Conservation (phyloP, 1,140 invertebrate species). For the Saxidomus purpurata region DNA sequence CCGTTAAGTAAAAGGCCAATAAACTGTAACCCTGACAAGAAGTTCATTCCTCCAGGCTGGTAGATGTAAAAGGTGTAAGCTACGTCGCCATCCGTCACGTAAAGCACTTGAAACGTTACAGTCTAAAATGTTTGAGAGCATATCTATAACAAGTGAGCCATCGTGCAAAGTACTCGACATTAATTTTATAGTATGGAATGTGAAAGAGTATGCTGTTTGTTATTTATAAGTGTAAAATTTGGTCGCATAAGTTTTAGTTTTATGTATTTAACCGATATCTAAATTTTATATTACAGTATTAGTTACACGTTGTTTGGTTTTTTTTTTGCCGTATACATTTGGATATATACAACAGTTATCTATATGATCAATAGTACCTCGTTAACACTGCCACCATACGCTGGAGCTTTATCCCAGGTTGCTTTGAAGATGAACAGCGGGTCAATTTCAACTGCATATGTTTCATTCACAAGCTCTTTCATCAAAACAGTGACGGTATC, state of each 20-base stretch:
- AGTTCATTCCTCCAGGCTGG: not conserved
- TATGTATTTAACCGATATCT: too few relatives aligned
- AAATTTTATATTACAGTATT: too few relatives aligned
- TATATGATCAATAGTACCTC: not conserved
- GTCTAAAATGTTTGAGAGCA: constrained; percentile 24
- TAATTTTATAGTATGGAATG: too few relatives aligned
- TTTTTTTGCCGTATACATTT: too few relatives aligned
- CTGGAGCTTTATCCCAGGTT: not conserved
- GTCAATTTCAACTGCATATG: not conserved
- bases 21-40: constrained; percentile 1
- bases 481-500: not conserved
- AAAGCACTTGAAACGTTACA: constrained; percentile 42
- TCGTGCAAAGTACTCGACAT: too few relatives aligned
- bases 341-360: too few relatives aligned
- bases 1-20: constrained; percentile 47
- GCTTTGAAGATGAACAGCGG: constrained; percentile 9
- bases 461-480: constrained; percentile 16
- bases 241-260: too few relatives aligned
- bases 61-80: constrained; percentile 46
- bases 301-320: too few relatives aligned
- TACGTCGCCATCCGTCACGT: not conserved
- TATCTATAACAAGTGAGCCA: too few relatives aligned
- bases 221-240: too few relatives aligned
- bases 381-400: not conserved
- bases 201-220: too few relatives aligned